Conservation (phyloP, 2,888 invertebrate genomes). For the Archips crataeganus region DNA sequence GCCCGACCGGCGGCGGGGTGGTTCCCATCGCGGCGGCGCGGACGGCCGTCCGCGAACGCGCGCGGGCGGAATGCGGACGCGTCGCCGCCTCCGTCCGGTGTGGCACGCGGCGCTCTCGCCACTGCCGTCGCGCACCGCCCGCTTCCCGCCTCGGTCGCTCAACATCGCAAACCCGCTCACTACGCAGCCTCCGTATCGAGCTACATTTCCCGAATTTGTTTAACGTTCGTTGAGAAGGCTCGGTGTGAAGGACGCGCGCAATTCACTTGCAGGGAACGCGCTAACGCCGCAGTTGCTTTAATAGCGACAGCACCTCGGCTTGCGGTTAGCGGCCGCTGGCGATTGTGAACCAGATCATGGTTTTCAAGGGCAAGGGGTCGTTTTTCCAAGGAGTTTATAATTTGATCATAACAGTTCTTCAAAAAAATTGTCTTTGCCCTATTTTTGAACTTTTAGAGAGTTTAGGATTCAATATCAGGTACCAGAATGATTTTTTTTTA, state of each 20-base stretch:
- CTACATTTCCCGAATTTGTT: conserved; percentile 74
- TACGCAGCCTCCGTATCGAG: conserved; percentile 85
- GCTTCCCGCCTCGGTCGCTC: conserved; percentile 62
- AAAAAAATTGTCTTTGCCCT: too few relatives aligned
- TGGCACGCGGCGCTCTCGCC: conserved; percentile 48
- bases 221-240: conserved; percentile 45
- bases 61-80: conserved; percentile 61
- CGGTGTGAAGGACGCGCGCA: conserved; percentile 75
- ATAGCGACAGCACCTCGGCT: conserved; percentile 51
- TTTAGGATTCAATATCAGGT: too few relatives aligned
- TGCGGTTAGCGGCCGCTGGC: conserved; percentile 39
- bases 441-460: too few relatives aligned
- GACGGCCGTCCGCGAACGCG: conserved; percentile 57
- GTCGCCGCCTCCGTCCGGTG: conserved; percentile 63
- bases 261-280: conserved; percentile 70
- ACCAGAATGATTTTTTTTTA: too few relatives aligned
- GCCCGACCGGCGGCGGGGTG: conserved; percentile 60
- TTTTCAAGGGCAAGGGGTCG: conserved; percentile 45
- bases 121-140: conserved; percentile 53
- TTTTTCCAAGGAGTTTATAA: neutral
- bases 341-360: conserved; percentile 39
- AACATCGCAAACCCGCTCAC: conserved; percentile 64
- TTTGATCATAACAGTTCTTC: too few relatives aligned
- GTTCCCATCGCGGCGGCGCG: conserved; percentile 66
- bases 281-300: conserved; percentile 53